Evolutionary conservation across 2,888 invertebrate genomes (phyloP).

Genomic region (Drosophila lutescens): DNA sequence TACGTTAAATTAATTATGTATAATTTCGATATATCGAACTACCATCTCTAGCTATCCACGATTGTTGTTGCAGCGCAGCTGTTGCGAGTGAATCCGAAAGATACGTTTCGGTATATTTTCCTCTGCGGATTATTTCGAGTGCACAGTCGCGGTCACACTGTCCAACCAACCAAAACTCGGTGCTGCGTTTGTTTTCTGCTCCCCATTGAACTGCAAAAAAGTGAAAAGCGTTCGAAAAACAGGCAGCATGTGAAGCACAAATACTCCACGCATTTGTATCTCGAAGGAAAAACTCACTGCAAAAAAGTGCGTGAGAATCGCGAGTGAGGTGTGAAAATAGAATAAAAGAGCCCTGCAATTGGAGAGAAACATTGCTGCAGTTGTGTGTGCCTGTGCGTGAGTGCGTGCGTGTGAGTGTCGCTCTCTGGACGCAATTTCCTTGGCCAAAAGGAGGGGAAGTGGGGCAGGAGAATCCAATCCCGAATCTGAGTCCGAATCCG

Average conservation of each 20-base stretch:
- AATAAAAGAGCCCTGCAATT: slow-evolving; percentile 51
- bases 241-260: slow-evolving; percentile 49
- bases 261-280: slow-evolving; percentile 14
- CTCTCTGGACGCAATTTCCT: slow-evolving; percentile 56
- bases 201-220: slow-evolving; percentile 63
- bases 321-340: slow-evolving; percentile 21
- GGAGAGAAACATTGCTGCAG: slow-evolving; percentile 49
- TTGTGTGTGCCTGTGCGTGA: slow-evolving; percentile 12
- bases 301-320: slow-evolving; percentile 21
- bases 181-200: slow-evolving; percentile 63
- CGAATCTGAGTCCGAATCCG: slow-evolving; percentile 10
- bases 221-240: slow-evolving; percentile 54
- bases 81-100: not conserved
- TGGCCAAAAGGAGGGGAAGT: slow-evolving; percentile 40
- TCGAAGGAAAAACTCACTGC: not conserved
- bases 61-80: slow-evolving; percentile 8
- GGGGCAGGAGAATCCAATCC: slow-evolving; percentile 29
- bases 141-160: slow-evolving; percentile 51
- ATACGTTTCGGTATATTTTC: slow-evolving; percentile 24
- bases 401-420: slow-evolving; percentile 29
- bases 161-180: slow-evolving; percentile 66
- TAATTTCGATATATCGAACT: too few species aligned
- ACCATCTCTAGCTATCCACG: slow-evolving; percentile 1
- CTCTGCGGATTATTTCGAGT: slow-evolving; percentile 7
- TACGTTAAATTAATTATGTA: too few species aligned